Conservation (phyloP, 2,113 vertebrate genomes). For the Malurus alboscapulatus region DNA sequence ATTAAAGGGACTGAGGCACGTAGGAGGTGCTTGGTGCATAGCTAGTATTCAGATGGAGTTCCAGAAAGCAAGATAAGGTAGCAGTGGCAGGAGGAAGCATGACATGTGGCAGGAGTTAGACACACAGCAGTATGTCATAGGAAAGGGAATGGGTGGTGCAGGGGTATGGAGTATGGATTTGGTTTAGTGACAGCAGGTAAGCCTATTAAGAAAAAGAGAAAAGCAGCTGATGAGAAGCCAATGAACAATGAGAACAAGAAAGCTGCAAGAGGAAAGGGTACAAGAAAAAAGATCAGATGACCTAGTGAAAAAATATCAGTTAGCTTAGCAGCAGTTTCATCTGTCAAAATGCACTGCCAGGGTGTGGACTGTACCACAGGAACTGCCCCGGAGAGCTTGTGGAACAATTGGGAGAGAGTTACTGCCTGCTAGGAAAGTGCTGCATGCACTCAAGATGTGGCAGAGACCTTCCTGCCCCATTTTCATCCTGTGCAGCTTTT, state of each 20-base stretch:
- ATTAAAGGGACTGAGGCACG: not conserved
- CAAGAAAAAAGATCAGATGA: not conserved
- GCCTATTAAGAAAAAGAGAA: not conserved
- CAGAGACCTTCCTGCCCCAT: not conserved
- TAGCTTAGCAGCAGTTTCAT: not conserved
- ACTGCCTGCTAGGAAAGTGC: not conserved
- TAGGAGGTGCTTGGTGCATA: not conserved
- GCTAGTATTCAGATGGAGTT: not conserved
- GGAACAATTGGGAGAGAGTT: not conserved
- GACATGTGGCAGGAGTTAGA: not conserved
- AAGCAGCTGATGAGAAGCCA: not conserved
- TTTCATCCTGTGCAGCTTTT: not conserved
- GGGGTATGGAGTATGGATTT: not conserved
- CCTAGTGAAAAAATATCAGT: not conserved
- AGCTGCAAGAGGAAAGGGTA: not conserved
- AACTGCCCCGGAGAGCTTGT: not conserved
- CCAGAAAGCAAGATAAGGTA: not conserved
- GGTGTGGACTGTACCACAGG: not conserved
- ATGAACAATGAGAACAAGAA: not conserved
- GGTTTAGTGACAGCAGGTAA: not conserved
- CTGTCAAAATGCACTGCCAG: not conserved
- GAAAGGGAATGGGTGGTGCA: not conserved
- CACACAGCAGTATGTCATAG: rapidly evolving
- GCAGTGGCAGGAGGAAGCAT: not conserved
- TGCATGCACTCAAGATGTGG: not conserved